Conservation (phyloP, 2,888 invertebrate genomes). For the Oligia latruncula region DNA sequence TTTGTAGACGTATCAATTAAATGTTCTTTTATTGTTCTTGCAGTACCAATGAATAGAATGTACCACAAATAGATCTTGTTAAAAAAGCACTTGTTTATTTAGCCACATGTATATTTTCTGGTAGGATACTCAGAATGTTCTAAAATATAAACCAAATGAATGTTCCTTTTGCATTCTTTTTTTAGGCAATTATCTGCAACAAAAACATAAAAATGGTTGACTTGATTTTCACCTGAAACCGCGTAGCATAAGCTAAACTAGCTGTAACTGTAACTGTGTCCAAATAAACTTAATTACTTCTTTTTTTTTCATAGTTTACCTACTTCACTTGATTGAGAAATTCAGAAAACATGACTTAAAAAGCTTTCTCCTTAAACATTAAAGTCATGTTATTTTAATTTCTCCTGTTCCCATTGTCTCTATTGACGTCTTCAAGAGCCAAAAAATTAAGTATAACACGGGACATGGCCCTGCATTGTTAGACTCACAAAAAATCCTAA, state of each 20-base stretch:
- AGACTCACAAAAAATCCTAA: no score
- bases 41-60: slow-evolving; percentile 1
- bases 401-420: no score
- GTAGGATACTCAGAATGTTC: neutral
- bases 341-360: neutral
- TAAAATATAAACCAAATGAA: neutral
- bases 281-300: neutral
- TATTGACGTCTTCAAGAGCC: neutral
- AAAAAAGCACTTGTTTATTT: neutral
- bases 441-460: neutral
- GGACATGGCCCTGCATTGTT: no score
- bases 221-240: neutral
- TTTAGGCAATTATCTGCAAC: neutral
- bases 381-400: no score
- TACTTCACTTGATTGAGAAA: neutral
- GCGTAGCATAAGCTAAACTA: neutral
- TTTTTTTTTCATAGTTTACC: neutral
- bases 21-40: neutral
- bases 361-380: no score
- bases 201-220: neutral
- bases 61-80: neutral
- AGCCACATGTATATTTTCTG: neutral
- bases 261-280: neutral
- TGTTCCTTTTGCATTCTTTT: no score
- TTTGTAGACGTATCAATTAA: slow-evolving; percentile 1